phyloP scores from a whole-genome alignment of 2,888 invertebrate genomes.

The Gryllus longicercus region DNA sequence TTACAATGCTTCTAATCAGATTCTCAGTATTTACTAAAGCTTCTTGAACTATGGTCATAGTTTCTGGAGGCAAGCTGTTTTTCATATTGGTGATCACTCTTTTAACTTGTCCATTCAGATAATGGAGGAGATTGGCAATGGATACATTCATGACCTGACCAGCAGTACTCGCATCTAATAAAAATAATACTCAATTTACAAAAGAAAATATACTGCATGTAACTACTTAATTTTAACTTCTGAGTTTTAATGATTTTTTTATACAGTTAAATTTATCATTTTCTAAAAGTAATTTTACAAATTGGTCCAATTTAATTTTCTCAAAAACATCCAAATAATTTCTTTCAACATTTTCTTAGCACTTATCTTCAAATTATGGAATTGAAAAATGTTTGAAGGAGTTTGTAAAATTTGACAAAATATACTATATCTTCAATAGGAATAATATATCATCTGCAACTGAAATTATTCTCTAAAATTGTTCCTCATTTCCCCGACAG shows the following conservation, averaged over 20 bases:
- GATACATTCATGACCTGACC: constrained; percentile 80
- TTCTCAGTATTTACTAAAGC: constrained; percentile 57
- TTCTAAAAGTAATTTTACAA: too few relatives aligned
- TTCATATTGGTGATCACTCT: constrained; percentile 70
- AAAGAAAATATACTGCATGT: not conserved
- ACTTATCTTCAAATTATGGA: too few relatives aligned
- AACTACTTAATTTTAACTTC: not conserved
- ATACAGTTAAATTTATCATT: too few relatives aligned
- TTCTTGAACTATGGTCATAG: constrained; percentile 57
- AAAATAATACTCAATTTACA: constrained; percentile 18
- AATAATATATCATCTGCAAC: too few relatives aligned
- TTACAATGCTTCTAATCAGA: constrained; percentile 54
- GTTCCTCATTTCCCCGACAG: too few relatives aligned
- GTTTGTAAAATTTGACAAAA: too few relatives aligned
- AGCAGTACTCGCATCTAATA: constrained; percentile 61
- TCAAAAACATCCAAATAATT: constrained; percentile 4
- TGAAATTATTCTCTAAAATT: too few relatives aligned
- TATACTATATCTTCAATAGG: too few relatives aligned
- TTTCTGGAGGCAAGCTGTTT: constrained; percentile 60
- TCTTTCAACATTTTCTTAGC: not conserved
- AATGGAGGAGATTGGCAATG: constrained; percentile 74
- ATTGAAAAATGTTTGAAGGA: too few relatives aligned
- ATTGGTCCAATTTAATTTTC: not conserved
- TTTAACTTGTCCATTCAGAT: constrained; percentile 58
- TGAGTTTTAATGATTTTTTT: too few relatives aligned